Evolutionary conservation across 2,888 invertebrate species (phyloP).

Genomic region (Aricia artaxerxes): DNA sequence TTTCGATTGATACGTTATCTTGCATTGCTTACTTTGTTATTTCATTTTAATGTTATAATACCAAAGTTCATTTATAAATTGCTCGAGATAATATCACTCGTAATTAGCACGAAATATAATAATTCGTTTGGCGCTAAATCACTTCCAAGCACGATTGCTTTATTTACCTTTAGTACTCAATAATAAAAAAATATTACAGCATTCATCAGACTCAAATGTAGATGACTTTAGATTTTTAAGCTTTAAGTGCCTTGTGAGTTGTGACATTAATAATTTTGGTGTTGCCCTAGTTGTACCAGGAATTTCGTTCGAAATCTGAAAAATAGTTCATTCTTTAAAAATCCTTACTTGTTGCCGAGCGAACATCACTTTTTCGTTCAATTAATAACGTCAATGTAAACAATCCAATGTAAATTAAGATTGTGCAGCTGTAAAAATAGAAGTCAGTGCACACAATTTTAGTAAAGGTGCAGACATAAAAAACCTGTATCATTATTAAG

Average conservation of each 20-base stretch:
- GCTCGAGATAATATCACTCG: not conserved
- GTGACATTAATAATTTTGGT: not conserved
- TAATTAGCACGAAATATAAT: conserved; percentile 10
- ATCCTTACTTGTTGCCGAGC: not conserved
- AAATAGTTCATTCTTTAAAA: too few species aligned
- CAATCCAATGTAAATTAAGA: not conserved
- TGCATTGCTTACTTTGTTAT: not conserved
- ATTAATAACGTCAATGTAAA: not conserved
- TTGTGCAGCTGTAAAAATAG: conserved; percentile 16
- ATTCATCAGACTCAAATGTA: not conserved
- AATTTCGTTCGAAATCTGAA: not conserved
- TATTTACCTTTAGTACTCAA: not conserved
- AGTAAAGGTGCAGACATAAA: conserved; percentile 31
- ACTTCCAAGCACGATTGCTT: conserved; percentile 1
- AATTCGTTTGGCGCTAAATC: not conserved
- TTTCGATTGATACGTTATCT: conserved; percentile 6
- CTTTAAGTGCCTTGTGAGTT: not conserved
- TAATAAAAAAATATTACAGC: not conserved
- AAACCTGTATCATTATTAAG: conserved; percentile 27
- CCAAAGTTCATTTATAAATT: conserved; percentile 21
- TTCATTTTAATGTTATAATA: conserved; percentile 21
- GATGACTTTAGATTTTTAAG: not conserved
- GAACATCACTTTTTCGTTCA: not conserved
- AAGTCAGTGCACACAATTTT: not conserved
- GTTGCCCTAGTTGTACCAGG: not conserved